These are phyloP conservation scores for Tetrax tetrax DNA, from an alignment of 2,113 vertebrate species.

Conservation along the genomic window DNA sequence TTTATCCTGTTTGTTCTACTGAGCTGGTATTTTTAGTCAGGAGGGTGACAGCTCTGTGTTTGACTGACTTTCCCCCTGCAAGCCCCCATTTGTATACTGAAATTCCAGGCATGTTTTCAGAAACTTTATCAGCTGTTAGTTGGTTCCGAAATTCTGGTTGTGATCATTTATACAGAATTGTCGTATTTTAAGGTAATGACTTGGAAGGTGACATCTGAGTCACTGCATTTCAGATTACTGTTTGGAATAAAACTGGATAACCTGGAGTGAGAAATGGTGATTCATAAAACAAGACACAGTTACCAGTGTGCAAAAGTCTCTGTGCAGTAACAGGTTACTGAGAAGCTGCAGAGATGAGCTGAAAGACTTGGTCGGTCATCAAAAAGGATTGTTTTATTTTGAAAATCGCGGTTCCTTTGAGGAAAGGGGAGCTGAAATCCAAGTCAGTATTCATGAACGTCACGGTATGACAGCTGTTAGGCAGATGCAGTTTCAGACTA, in stretches of 20 bases:
- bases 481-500: background rate
- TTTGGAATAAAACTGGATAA: background rate
- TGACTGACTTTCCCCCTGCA: background rate
- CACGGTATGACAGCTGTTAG: fast-evolving
- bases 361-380: background rate
- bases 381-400: background rate
- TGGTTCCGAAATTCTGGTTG: background rate
- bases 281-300: fast-evolving
- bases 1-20: background rate
- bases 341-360: background rate
- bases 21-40: background rate
- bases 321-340: background rate
- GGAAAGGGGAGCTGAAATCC: background rate
- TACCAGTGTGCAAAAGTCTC: background rate
- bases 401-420: background rate
- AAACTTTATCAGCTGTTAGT: background rate
- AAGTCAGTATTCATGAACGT: background rate
- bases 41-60: background rate
- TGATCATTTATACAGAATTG: background rate
- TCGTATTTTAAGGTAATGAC: background rate
- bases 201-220: background rate
- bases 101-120: background rate
- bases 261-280: background rate
- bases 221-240: background rate
- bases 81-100: background rate